A percentile compares a stretch with the other conserved stretches of the same genome.
These are phyloP conservation scores for Girardia tigrina DNA, from an alignment of 2,888 invertebrate genomes.

Conservation along the genomic window DNA sequence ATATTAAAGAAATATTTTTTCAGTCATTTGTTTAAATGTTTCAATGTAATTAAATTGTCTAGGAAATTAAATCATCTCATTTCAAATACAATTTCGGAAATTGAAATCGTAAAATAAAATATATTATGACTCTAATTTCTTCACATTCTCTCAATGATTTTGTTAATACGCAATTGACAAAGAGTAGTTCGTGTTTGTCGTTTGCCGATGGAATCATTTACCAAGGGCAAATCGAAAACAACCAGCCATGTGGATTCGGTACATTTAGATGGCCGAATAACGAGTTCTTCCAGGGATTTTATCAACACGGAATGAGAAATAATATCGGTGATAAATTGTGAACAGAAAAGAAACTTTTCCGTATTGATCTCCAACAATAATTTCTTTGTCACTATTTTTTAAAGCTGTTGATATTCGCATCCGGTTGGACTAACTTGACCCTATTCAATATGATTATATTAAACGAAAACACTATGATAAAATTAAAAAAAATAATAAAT, in stretches of 20 bases:
- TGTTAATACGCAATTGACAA: neutral
- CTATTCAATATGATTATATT: too few relatives aligned
- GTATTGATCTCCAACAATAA: slow-evolving; percentile 35
- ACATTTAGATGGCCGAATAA: neutral
- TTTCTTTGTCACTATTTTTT: too few relatives aligned
- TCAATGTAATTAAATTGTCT: neutral
- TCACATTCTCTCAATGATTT: slow-evolving; percentile 1
- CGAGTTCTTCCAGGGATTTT: neutral
- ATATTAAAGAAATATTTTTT: too few relatives aligned
- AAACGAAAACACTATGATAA: too few relatives aligned
- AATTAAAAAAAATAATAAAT: too few relatives aligned
- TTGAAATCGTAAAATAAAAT: neutral
- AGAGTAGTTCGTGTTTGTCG: neutral
- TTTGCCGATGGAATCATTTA: neutral
- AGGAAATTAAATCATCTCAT: neutral
- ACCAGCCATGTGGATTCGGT: neutral
- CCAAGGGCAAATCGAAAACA: neutral
- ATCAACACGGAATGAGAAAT: neutral
- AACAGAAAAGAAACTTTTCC: neutral
- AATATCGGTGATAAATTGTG: neutral
- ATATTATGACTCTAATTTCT: neutral
- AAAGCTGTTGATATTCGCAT: too few relatives aligned
- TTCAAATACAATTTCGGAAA: neutral
- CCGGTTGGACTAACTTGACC: too few relatives aligned
- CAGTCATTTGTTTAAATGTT: neutral